Percentiles rank a stretch among this genome's conserved stretches.
phyloP scores from a whole-genome alignment of 2,797 vertebrate genomes.

The Clamator glandarius region DNA sequence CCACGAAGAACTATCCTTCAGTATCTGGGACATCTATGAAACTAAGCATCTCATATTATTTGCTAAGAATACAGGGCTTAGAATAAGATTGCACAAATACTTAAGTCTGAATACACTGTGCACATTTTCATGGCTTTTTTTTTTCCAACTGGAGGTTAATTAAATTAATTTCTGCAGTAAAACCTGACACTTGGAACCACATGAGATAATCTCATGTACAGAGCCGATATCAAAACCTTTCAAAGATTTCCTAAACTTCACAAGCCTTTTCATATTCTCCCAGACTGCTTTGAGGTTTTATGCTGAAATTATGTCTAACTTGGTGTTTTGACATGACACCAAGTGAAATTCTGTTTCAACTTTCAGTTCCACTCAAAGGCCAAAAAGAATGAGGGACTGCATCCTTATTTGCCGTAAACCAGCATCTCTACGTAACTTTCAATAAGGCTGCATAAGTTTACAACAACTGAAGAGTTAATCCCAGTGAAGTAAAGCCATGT shows the following conservation, averaged over 20 bases:
- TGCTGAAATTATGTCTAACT: background rate
- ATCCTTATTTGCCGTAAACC: background rate
- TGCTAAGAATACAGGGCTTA: background rate
- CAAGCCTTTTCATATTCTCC: background rate
- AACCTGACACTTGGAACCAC: background rate
- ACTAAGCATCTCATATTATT: background rate
- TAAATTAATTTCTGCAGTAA: background rate
- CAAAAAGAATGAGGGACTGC: fast-evolving
- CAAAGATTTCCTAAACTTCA: background rate
- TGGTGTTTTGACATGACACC: background rate
- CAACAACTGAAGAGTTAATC: conserved; percentile 34
- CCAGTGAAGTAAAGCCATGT: conserved; percentile 37
- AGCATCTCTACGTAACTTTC: background rate
- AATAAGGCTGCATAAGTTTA: background rate
- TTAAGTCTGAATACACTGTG: background rate
- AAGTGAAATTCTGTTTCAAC: conserved; percentile 6
- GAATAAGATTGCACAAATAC: background rate
- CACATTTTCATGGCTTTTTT: background rate
- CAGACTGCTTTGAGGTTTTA: background rate
- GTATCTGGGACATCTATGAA: background rate
- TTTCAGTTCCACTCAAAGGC: background rate
- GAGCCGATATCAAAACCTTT: background rate
- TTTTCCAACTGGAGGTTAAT: background rate
- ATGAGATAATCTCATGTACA: background rate
- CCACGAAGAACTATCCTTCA: background rate